Conservation (phyloP, 2,797 vertebrate species). For the Varecia variegata region DNA sequence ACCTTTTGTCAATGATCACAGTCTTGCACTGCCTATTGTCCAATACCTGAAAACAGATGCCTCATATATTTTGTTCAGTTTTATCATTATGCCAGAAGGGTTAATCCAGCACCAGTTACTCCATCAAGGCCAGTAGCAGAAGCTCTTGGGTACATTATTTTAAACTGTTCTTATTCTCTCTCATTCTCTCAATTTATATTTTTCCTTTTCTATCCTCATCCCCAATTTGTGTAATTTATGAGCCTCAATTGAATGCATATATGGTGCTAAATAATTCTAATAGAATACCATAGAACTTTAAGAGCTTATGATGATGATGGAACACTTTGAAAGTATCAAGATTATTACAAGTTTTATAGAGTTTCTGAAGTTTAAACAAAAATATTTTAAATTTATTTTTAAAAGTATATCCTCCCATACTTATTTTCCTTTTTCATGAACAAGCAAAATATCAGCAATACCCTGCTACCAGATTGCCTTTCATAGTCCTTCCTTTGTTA, state of each 20-base stretch:
- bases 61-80: background rate
- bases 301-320: background rate
- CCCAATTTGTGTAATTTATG: background rate
- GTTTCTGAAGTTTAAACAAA: constrained; percentile 24
- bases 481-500: background rate
- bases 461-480: background rate
- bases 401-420: background rate
- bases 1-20: background rate
- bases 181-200: background rate
- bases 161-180: background rate
- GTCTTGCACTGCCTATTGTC: background rate
- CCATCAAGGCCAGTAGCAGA: background rate
- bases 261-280: background rate
- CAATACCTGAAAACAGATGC: background rate
- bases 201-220: background rate
- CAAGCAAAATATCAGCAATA: background rate
- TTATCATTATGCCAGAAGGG: background rate
- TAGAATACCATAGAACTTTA: background rate
- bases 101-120: background rate
- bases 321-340: background rate
- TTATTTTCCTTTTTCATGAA: constrained; percentile 10
- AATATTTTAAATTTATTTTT: background rate
- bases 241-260: background rate
- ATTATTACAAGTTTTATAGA: background rate
- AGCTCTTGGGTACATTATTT: background rate